Base-by-base conservation (phyloP, 2,113 vertebrate genomes). In the Camelus dromedarius region DNA sequence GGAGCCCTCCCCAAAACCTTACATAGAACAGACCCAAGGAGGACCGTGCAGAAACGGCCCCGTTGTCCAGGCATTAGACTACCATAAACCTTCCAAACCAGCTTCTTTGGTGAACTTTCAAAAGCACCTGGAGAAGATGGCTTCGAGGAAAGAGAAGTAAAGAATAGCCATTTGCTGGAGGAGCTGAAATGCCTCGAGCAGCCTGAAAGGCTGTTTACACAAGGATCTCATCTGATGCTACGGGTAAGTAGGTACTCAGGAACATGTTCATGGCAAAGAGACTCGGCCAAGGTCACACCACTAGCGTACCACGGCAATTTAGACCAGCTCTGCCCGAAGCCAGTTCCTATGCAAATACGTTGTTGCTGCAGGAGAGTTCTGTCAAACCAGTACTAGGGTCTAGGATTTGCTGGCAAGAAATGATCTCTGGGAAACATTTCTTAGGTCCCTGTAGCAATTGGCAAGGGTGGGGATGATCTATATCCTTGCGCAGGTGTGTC, bases 261-360 rank as follows among this genome's bases (percentile, higher is more conserved):
- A 30, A 52, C 72, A 10, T 6, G 46, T 18, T 26, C 14, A 12
- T 13, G 7, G 30, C 48, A 42, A 32, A 38, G 42, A 42, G 19
- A 24, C 20, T 30, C 16, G 30, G 38, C 28, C 42, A 82, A 3
- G 28, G 42, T 28, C 12, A 48, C 3, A 28, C 13, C 0, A 1
- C 50, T 7, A 2, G 13, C 2, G 15, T 4, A 11, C 26, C 18
- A 1, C 6, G 22, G 15, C 3, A 32, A 8, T 62, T 28, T 7
- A 64, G 5, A 32, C 35, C 15, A 64, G 35, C 50, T 32, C 8
- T 11, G 6, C 20, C 56, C 13, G 26, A 54, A 38, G 38, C 66
- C 69, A 52, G 13, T 11, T 62, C 58, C 64, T 87, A 38, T 6
- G 20, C 48, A 54, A 50, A 22, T 30, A 30, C 20, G 1, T 0